phyloP scores from a whole-genome alignment of 30 jellyfish, hydroid and myxozoan genomes.

The Chrysaora quinquecirrha region DNA sequence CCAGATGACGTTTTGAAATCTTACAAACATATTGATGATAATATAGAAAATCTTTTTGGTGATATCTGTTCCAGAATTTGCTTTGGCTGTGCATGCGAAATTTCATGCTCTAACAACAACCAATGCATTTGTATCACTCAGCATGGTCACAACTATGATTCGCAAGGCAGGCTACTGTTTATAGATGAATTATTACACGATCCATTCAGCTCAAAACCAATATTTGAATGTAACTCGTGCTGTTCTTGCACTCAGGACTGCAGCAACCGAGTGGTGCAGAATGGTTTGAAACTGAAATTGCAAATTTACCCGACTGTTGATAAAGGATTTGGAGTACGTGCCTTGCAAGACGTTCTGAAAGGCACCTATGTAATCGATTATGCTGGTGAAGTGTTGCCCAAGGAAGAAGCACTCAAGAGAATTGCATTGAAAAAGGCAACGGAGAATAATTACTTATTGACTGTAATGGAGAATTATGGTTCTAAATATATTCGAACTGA shows the following conservation, averaged over 20 bases:
- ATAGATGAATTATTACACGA: constrained; percentile 29
- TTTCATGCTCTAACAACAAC: background rate
- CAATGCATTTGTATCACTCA: constrained; percentile 45
- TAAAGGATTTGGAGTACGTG: constrained; percentile 83
- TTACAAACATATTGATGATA: constrained; percentile 39
- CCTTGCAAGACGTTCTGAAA: constrained; percentile 40
- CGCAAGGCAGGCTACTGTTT: constrained; percentile 14
- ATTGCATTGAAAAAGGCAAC: background rate
- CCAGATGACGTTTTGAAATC: constrained; percentile 41
- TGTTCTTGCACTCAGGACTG: constrained; percentile 70
- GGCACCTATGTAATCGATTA: constrained; percentile 86
- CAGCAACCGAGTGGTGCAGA: constrained; percentile 83
- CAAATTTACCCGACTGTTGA: constrained; percentile 52
- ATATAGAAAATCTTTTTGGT: constrained; percentile 12
- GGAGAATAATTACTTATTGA: constrained; percentile 56
- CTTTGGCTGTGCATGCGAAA: constrained; percentile 53
- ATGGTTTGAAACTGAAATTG: constrained; percentile 51
- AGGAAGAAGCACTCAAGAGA: constrained; percentile 64
- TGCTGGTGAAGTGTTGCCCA: constrained; percentile 79
- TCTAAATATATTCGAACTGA: constrained; percentile 27
- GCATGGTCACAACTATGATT: constrained; percentile 24
- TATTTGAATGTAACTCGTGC: constrained; percentile 86
- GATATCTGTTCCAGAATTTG: too few relatives aligned
- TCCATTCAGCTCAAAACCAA: constrained; percentile 42
- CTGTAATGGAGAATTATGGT: constrained; percentile 83